Evolutionary conservation across 2,888 invertebrate genomes (phyloP), one percentile per base, ranked within the genome.

Genomic region (Microctonus brassicae): DNA sequence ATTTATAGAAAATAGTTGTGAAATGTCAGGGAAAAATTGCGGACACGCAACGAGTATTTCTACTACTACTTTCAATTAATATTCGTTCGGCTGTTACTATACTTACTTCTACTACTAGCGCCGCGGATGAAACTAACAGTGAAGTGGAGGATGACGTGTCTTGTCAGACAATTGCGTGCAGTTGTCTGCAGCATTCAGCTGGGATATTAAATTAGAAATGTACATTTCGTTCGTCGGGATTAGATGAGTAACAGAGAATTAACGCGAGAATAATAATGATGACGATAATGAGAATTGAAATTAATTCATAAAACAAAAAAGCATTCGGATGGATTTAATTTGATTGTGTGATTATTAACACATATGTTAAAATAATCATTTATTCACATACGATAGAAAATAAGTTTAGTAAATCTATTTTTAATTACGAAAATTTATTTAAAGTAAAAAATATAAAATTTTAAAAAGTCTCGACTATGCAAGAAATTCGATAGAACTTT

Each of bases 91-190:
- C 33, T 33, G 6, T 6, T 33, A 33, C 6, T 33, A 33, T 6
- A 6, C 6, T 33, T 33, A 33, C 6, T 36, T 9, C 36, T 47
- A 17, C 9, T 7, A 47, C 47, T 17, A 47, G 17, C 9, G 17
- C 17, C 42, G 60, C 65, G 36, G 61, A 29, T 26, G 24, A 57
- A 61, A 52, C 62, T n/a, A 42, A 39, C 22, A 29, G 52, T 52
- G 47, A 55, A 63, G 39, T 39, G 20, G 36, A 64, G 26, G 47
- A 22, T 78, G 77, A 77, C 77, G 78, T 79, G 74, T 76, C 75
- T 75, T 74, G 76, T 79, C 74, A 73, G 72, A 73, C 73, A 73
- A 78, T 75, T 73, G 55, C 63, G 70, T 64, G 70, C 73, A 42
- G 69, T 52, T 64, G 69, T 42, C 42, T 65, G 52, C 53, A 63